phyloP scores from a whole-genome alignment of 2,113 vertebrate genomes.

The human (Homo sapiens) region GRCh38 chr2:216907501-216908000 shows the following conservation, averaged over 20 bases:
- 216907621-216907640: not conserved
- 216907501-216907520: too few relatives aligned
- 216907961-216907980: not conserved
- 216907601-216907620: not conserved
- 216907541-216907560: too few relatives aligned
- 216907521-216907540: too few relatives aligned
- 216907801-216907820: not conserved
- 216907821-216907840: not conserved
- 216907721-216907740: not conserved
- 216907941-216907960: not conserved
- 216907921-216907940: conserved; percentile 7
- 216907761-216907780: not conserved
- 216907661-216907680: conserved; percentile 8
- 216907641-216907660: conserved; percentile 4
- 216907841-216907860: conserved; percentile 6
- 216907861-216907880: not conserved
- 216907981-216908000: not conserved
- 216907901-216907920: conserved; percentile 17
- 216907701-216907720: not conserved
- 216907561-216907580: too few relatives aligned
- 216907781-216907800: not conserved
- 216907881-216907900: conserved; percentile 8
- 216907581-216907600: not conserved
- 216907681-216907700: not conserved
- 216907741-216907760: not conserved